A percentile compares a stretch with the other conserved stretches of the same genome.
Evolutionary conservation across 1,140 invertebrate species (phyloP).

Genomic region (Pemphigus obesinymphae): DNA sequence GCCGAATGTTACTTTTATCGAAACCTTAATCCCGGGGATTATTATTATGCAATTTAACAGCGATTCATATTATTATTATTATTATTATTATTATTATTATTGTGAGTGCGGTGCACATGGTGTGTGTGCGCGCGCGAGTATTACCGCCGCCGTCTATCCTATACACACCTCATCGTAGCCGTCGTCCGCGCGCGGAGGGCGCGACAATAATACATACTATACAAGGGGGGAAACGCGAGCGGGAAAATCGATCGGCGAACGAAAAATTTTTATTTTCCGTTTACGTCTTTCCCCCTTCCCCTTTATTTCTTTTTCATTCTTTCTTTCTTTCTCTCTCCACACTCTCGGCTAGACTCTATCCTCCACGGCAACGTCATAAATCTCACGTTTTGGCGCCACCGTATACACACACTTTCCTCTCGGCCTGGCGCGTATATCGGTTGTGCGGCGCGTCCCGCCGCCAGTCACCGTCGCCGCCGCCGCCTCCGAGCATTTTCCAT

Average conservation of each 20-base stretch:
- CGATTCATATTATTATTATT: constrained; percentile 17
- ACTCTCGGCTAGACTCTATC: too few relatives aligned
- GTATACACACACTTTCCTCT: neutral
- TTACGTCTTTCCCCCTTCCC: neutral
- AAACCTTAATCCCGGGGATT: constrained; percentile 32
- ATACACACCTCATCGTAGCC: too few relatives aligned
- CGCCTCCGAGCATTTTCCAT: neutral
- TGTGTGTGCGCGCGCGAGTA: neutral
- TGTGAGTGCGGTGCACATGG: neutral
- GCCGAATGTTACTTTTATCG: constrained; percentile 38
- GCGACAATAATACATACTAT: neutral
- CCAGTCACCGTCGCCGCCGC: neutral
- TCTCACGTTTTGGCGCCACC: constrained; percentile 39
- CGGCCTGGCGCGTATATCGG: neutral
- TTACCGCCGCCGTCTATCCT: neutral
- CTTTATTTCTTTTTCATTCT: too few relatives aligned
- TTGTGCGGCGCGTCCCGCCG: too few relatives aligned
- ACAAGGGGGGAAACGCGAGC: too few relatives aligned
- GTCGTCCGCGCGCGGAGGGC: neutral
- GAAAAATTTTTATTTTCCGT: constrained; percentile 1
- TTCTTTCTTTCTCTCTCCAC: too few relatives aligned
- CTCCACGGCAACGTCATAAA: neutral
- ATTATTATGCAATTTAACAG: constrained; percentile 38
- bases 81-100: constrained; percentile 6
- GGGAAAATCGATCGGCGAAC: constrained; percentile 2